Evolutionary conservation across 2,113 vertebrate species (phyloP), one percentile per base, ranked within the genome.

Genomic region (Daphoenositta chrysoptera): DNA sequence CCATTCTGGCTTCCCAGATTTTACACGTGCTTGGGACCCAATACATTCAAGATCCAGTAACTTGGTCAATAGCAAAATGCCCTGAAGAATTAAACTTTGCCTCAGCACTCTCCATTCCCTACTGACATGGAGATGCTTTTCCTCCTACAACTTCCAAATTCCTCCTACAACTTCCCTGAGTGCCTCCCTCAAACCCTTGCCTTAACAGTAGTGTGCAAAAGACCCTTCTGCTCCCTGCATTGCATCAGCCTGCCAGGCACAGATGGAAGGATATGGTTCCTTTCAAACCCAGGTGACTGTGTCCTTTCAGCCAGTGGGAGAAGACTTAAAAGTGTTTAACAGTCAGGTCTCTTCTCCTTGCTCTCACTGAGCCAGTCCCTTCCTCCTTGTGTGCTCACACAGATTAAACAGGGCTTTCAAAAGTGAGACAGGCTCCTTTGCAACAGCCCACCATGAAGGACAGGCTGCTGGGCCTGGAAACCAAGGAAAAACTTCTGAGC

Each of bases 161-260:
- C 87, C 94, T 93, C 94, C 78, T 60, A 48, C 56, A 90, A 68
- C 92, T 95, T 96, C 96, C 93, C 93, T 95, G 95, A 97, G 92
- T 33, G 58, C 77, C 86, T 90, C 69, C 57, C 61, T 91, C 87
- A 82, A 87, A 47, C 68, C 71, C 80, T 53, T 83, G 83, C 86
- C 71, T 89, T 79, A 91, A 68, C 54, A 83, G 60, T 28, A 94
- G 78, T 40, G 70, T 93, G 83, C 87, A 91, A 91, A 89, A 80
- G 80, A 71, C 54, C 75, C 22, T 89, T 79, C 53, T 37, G 19
- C 91, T 93, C 61, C 48, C 82, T 73, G 75, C 54, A 44, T 15
- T 69, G 22, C 73, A 71, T 56, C 68, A 89, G 57, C 64, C 66
- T 93, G 61, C 33, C 56, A 58, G 37, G 60, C 64, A 87, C 48